A percentile compares a stretch with the other conserved stretches of the same genome.
These are phyloP conservation scores for Popillia japonica DNA, from an alignment of 1,140 invertebrate genomes.

Conservation along the genomic window DNA sequence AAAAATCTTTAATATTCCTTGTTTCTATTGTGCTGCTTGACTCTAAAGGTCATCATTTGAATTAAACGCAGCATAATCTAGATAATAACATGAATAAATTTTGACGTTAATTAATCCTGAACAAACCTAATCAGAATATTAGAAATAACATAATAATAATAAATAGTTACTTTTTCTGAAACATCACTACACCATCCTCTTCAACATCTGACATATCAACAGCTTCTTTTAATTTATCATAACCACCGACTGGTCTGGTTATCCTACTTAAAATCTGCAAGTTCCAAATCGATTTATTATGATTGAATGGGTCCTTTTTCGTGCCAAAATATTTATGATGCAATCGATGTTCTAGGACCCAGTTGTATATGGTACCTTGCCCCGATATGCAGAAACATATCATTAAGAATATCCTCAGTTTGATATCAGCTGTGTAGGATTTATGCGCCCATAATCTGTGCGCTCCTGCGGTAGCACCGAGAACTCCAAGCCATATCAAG, in stretches of 20 bases:
- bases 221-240: conserved; percentile 72
- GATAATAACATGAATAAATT: too few species aligned
- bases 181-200: conserved; percentile 82
- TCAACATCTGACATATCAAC: conserved; percentile 90
- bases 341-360: conserved; percentile 83
- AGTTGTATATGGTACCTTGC: conserved; percentile 79
- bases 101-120: too few species aligned
- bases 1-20: too few species aligned
- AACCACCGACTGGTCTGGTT: conserved; percentile 74
- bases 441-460: conserved; percentile 92
- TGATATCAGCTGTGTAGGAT: conserved; percentile 77
- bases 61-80: too few species aligned
- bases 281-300: conserved; percentile 85
- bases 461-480: conserved; percentile 85
- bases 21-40: too few species aligned
- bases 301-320: conserved; percentile 90
- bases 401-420: conserved; percentile 78
- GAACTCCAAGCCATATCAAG: conserved; percentile 66
- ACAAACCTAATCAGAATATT: neutral
- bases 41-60: too few species aligned
- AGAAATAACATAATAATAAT: neutral
- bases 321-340: conserved; percentile 91
- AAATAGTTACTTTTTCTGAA: conserved; percentile 76
- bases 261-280: conserved; percentile 76
- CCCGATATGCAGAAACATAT: conserved; percentile 82